phyloP scores from a whole-genome alignment of 2,888 invertebrate species.

The Acronicta psi region DNA sequence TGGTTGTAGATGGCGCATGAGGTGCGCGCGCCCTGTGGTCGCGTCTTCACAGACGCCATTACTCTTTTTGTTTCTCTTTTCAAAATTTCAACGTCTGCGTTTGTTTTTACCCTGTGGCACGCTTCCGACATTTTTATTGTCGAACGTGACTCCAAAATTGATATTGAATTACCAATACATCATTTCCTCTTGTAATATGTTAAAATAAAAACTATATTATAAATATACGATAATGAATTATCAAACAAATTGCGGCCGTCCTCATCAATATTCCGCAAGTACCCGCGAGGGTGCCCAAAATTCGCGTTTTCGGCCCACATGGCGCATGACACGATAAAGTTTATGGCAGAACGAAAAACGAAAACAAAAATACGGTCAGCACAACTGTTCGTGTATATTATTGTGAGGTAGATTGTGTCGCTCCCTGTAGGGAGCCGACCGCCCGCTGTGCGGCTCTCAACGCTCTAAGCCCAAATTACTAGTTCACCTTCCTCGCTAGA shows the following conservation, averaged over 20 bases:
- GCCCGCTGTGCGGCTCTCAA: slow-evolving; percentile 78
- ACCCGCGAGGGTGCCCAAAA: slow-evolving; percentile 67
- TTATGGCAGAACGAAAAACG: slow-evolving; percentile 76
- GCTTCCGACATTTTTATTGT: slow-evolving; percentile 62
- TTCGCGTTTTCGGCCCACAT: slow-evolving; percentile 73
- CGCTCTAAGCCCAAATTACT: slow-evolving; percentile 79
- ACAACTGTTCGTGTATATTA: slow-evolving; percentile 78
- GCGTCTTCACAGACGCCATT: slow-evolving; percentile 74
- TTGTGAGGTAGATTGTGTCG: slow-evolving; percentile 74
- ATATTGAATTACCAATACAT: slow-evolving; percentile 43
- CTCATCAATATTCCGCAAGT: slow-evolving; percentile 68
- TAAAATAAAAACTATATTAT: slow-evolving; percentile 43
- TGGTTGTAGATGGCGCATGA: slow-evolving; percentile 84
- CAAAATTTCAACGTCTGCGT: slow-evolving; percentile 58
- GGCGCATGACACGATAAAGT: slow-evolving; percentile 78
- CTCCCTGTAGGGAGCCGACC: slow-evolving; percentile 73
- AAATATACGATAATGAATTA: slow-evolving; percentile 51
- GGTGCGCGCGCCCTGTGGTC: slow-evolving; percentile 81
- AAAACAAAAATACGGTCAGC: slow-evolving; percentile 73
- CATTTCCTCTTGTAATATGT: slow-evolving; percentile 46
- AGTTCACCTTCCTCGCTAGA: slow-evolving; percentile 67
- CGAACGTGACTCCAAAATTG: slow-evolving; percentile 47
- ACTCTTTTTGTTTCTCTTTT: slow-evolving; percentile 70
- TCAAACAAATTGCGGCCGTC: slow-evolving; percentile 57
- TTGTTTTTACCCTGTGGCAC: slow-evolving; percentile 55